phyloP scores from a whole-genome alignment of 2,888 invertebrate genomes.

The Coenonympha arcania region DNA sequence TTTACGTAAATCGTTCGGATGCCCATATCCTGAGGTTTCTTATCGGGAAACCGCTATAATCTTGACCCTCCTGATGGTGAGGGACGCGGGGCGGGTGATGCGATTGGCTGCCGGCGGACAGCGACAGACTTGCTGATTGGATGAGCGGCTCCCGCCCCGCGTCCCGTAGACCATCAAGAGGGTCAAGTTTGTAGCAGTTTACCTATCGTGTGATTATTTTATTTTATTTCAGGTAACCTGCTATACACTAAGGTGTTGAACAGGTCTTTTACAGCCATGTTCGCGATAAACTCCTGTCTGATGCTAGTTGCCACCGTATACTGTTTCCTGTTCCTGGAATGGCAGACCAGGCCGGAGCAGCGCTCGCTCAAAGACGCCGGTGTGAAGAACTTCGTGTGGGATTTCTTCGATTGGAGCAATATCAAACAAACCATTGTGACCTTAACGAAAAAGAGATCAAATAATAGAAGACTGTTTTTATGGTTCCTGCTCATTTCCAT shows the following conservation, averaged over 20 bases:
- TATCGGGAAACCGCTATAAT: too few relatives aligned
- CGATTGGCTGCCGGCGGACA: too few relatives aligned
- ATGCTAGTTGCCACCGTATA: slow-evolving; percentile 78
- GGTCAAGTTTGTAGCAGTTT: too few relatives aligned
- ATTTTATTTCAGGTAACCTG: slow-evolving; percentile 78
- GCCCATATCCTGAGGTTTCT: too few relatives aligned
- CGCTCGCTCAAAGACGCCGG: slow-evolving; percentile 74
- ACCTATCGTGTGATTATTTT: too few relatives aligned
- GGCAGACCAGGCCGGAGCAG: slow-evolving; percentile 80
- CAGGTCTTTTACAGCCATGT: slow-evolving; percentile 81
- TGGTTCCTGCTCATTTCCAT: slow-evolving; percentile 81
- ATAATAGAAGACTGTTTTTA: slow-evolving; percentile 76
- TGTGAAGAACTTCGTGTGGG: slow-evolving; percentile 74
- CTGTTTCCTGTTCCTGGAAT: slow-evolving; percentile 76
- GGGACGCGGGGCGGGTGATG: too few relatives aligned
- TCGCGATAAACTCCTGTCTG: slow-evolving; percentile 78
- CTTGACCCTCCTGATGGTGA: too few relatives aligned
- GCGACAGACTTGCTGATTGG: too few relatives aligned
- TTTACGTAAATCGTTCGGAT: too few relatives aligned
- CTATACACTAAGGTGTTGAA: slow-evolving; percentile 76
- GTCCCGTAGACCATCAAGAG: too few relatives aligned
- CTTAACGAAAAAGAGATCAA: slow-evolving; percentile 73
- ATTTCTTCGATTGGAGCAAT: slow-evolving; percentile 83
- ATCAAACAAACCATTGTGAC: slow-evolving; percentile 77
- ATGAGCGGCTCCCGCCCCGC: too few relatives aligned